phyloP scores from a whole-genome alignment of 2,797 vertebrate species.

The Tiaroga cobitis region DNA sequence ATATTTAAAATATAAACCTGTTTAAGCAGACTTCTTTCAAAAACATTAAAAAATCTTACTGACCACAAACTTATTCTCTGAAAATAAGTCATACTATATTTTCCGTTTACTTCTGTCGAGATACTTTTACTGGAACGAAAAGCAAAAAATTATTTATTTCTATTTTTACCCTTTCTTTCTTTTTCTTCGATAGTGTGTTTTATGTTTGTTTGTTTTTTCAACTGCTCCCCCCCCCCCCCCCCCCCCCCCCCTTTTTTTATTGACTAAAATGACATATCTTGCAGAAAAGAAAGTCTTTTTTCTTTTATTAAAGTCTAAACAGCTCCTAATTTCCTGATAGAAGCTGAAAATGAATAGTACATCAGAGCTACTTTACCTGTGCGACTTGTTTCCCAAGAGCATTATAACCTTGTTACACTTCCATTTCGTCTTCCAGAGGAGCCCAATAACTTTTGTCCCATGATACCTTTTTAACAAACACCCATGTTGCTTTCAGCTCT shows the following conservation, averaged over 20 bases:
- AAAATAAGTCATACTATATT: not conserved
- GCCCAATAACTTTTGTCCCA: not conserved
- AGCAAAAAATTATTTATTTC: not conserved
- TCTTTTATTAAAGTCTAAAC: not conserved
- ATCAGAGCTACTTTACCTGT: constrained; percentile 5
- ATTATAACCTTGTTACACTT: constrained; percentile 20
- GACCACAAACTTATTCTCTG: not conserved
- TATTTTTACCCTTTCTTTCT: not conserved
- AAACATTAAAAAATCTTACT: no score
- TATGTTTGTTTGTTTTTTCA: not conserved
- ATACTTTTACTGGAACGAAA: no score
- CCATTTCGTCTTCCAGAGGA: not conserved
- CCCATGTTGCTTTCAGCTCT: not conserved
- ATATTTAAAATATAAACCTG: not conserved
- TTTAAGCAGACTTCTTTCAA: no score
- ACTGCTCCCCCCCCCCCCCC: no score
- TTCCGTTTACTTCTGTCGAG: no score
- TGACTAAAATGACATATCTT: not conserved
- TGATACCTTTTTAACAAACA: constrained; percentile 25
- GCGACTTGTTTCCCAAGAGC: constrained; percentile 9
- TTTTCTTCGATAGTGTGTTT: not conserved
- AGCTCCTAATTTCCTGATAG: not conserved
- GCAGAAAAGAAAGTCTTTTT: not conserved
- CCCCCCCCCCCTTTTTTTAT: no score
- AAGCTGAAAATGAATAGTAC: not conserved